Evolutionary conservation across 1,140 invertebrate species (phyloP), one percentile per base, ranked within the genome.

Genomic region (Lucilia sericata): DNA sequence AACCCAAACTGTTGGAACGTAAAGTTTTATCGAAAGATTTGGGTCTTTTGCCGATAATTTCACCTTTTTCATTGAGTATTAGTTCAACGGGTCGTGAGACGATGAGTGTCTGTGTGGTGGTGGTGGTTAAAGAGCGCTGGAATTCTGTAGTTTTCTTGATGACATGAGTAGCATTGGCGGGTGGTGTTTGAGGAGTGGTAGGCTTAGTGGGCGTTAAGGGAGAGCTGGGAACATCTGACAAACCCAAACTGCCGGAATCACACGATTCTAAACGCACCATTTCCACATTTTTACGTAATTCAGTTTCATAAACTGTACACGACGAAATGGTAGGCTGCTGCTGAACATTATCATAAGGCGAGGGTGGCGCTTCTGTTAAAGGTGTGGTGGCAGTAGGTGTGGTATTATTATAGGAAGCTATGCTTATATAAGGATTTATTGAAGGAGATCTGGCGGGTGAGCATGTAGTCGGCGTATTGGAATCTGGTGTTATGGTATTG

Each of bases 1-100:
- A 90, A 8, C 88, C 88, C 5, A 91, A 74, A 13, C 88, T 91
- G 84, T 86, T 91, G 21, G 89, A 91, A 12, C 89, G 89, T 10
- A 84, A 82, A 10, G 83, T 84, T 60, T 86, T 85, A 25, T 74
- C 83, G 60, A 82, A 78, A 55, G 82, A 86, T 17, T 86, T 86
- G 47, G 83, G 84, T 10, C 88, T 78, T 25, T 84, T 82, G 12
- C 86, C 85, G 8, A 90, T 87, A 10, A 90, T 88, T 55, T 90
- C 89, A 14, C 89, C 89, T 19, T 85, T 86, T 10, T 88, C 86
- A 36, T 90, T 90, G 8, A 90, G 84, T n/a, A 89, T 55, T 49
- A 90, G 49, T 30, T 90, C 88, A 8, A 91, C 85, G 8, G 89
- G 88, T 0, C 89, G 86, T 10, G 90, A 86, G 8, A 90, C 82